Base-by-base conservation (phyloP, 2,797 vertebrate species). In the Manis pentadactyla region DNA sequence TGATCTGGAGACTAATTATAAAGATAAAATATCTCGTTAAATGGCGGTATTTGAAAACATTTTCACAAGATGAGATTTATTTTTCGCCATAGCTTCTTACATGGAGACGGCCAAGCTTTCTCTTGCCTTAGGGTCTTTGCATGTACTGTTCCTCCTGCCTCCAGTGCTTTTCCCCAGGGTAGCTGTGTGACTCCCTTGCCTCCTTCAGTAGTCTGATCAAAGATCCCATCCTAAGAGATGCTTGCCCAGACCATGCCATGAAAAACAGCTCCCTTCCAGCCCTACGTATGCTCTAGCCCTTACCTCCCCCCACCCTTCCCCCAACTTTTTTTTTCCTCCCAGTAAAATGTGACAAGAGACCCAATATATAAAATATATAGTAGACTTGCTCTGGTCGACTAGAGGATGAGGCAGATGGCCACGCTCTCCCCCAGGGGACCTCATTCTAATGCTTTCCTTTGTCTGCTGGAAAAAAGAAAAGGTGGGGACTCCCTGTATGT, bases 1-100 rank as follows among this genome's bases (percentile, higher is more conserved):
- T 81, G 69, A 77, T 25, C 39, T 61, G 81, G 55, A 64, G 75
- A 31, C 17, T 42, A 39, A 64, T 63, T 51, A 37, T 39, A 83
- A 74, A 91, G 63, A 82, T 73, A 92, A 90, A 61, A n/a, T 77
- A 27, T 46, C 51, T 88, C 8, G 2, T n/a, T 71, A n/a, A 83
- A 90, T 75, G 23, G 61, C 66, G n/a, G n/a, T 21, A 75, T 68
- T 71, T 87, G 69, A 92, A 92, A 42, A 17, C 14, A 37, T 77
- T 94, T 87, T 89, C 75, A 74, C 63, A 86, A 91, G 86, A 59
- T 66, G 42, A 88, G 59, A 69, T 74, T 66, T 61, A 34, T 8
- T 79, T 49, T 59, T 68, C 57, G 8, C 29, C 39, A 68, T 5
- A 29, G 46, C 25, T 69, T 85, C 55, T 64, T 42, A 66, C 4